A percentile compares a stretch with the other conserved stretches of the same genome.
Conservation (phyloP, 2,113 vertebrate species). For the Peromyscus polionotus region DNA sequence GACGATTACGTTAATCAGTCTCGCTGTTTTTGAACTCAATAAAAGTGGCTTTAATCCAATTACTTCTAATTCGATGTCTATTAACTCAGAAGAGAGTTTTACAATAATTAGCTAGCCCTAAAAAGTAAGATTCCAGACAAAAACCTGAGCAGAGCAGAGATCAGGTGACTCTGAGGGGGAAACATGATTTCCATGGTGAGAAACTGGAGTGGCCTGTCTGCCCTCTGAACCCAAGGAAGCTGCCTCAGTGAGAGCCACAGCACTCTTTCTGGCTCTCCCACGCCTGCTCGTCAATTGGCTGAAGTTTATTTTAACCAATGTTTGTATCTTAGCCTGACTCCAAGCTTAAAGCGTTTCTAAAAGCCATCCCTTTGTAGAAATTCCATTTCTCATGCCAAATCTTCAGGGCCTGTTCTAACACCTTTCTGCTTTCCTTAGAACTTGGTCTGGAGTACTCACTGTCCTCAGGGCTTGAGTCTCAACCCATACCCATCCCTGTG, state of each 20-base stretch:
- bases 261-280: accelerated
- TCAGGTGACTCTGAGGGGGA: neutral
- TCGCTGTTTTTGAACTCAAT: neutral
- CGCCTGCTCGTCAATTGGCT: neutral
- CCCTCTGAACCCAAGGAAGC: neutral
- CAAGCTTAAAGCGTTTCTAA: neutral
- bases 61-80: conserved; percentile 43
- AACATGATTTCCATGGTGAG: neutral
- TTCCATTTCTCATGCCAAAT: neutral
- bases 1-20: conserved; percentile 35
- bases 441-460: too few species aligned
- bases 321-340: neutral
- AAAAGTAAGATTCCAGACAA: conserved; percentile 16
- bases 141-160: neutral
- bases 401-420: neutral
- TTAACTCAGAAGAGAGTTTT: conserved; percentile 46
- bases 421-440: neutral
- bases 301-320: neutral
- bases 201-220: neutral
- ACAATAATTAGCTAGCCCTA: conserved; percentile 34
- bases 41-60: conserved; percentile 66
- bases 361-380: neutral
- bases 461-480: neutral
- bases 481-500: neutral
- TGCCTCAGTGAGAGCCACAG: accelerated